Evolutionary conservation across 2,113 vertebrate species (phyloP).

Genomic region (Lucifuga dentata): DNA sequence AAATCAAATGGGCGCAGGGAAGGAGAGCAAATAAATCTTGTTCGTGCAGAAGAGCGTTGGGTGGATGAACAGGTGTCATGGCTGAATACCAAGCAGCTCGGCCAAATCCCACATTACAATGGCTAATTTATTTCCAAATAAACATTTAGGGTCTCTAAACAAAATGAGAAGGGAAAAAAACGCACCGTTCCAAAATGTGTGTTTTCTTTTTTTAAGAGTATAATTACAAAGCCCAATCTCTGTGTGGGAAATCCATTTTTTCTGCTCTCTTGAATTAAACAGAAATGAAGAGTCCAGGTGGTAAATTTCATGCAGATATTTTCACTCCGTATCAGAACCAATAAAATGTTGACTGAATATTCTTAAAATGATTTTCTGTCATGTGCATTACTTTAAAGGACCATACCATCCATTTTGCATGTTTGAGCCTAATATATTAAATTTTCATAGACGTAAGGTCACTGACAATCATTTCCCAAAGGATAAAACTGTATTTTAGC

Average conservation of each 20-base stretch:
- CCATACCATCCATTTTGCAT: no score
- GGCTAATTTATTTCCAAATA: conserved; percentile 50
- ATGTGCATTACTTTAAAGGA: no score
- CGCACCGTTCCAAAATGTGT: conserved; percentile 18
- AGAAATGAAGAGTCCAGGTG: conserved; percentile 45
- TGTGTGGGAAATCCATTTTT: conserved; percentile 40
- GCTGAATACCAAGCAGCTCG: conserved; percentile 54
- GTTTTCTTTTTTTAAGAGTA: conserved; percentile 27
- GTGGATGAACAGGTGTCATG: conserved; percentile 60
- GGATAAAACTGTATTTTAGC: no score
- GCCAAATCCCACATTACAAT: conserved; percentile 47
- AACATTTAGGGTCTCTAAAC: conserved; percentile 43
- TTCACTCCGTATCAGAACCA: conserved; percentile 17
- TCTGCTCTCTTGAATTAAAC: conserved; percentile 54
- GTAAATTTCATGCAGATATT: conserved; percentile 40
- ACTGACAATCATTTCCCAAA: no score
- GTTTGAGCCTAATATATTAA: no score
- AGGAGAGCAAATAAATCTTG: conserved; percentile 22
- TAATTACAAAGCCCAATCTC: conserved; percentile 23
- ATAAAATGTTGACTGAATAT: conserved; percentile 13
- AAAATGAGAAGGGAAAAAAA: conserved; percentile 32
- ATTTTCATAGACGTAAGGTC: no score
- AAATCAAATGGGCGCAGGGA: conserved; percentile 35
- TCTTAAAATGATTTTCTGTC: conserved; percentile 20
- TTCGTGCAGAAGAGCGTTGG: conserved; percentile 44